Evolutionary conservation across 2,888 invertebrate genomes (phyloP).

Genomic region (Calliopum simillimum): DNA sequence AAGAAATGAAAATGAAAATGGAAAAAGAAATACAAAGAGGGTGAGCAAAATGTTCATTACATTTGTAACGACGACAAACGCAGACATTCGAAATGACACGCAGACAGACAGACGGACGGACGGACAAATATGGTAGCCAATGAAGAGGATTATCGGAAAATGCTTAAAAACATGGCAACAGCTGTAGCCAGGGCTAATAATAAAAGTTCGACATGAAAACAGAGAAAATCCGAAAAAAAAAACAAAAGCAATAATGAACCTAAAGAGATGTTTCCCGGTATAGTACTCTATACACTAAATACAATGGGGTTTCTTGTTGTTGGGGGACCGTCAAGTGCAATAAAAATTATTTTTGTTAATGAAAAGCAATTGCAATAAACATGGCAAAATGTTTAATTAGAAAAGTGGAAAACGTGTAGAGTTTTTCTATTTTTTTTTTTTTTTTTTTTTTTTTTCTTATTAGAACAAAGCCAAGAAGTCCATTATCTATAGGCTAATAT

Average conservation of each 20-base stretch:
- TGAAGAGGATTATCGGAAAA: slow-evolving; percentile 27
- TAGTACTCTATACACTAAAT: not conserved
- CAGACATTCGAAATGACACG: slow-evolving; percentile 12
- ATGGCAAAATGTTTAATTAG: no score
- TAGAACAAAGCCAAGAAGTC: no score
- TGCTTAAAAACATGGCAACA: slow-evolving; percentile 31
- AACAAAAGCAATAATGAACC: not conserved
- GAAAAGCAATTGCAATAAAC: slow-evolving; percentile 4
- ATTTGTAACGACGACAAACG: slow-evolving; percentile 29
- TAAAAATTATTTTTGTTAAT: slow-evolving; percentile 28
- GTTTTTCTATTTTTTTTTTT: no score
- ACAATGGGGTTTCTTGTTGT: not conserved
- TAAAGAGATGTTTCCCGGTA: not conserved
- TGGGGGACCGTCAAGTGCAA: slow-evolving; percentile 10
- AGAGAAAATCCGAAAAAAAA: not conserved
- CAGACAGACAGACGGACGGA: not conserved
- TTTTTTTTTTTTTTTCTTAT: no score
- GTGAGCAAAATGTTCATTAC: slow-evolving; percentile 20
- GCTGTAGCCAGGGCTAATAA: slow-evolving; percentile 27
- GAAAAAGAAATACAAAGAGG: not conserved
- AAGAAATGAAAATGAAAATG: not conserved
- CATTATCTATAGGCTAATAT: no score
- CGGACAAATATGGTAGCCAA: slow-evolving; percentile 23
- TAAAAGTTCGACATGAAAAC: slow-evolving; percentile 4
- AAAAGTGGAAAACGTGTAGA: no score